Conservation (phyloP, 2,888 invertebrate species). For the Villa cingulata region DNA sequence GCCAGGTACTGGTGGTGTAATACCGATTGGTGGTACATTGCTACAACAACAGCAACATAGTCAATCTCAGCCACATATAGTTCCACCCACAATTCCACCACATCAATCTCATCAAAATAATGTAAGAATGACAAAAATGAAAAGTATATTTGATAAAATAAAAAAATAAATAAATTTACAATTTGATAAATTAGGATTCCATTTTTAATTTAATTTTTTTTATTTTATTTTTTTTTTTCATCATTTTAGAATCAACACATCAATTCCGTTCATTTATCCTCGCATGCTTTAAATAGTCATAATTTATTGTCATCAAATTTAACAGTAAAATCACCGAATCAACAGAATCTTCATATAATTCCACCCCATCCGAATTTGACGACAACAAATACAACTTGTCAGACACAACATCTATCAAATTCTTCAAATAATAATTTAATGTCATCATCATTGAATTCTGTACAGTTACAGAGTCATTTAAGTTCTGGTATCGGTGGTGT, state of each 20-base stretch:
- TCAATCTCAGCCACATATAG: slow-evolving; percentile 35
- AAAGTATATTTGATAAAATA: no score
- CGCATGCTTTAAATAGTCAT: slow-evolving; percentile 37
- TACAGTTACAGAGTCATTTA: slow-evolving; percentile 22
- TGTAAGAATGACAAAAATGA: slow-evolving; percentile 18
- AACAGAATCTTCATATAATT: slow-evolving; percentile 21
- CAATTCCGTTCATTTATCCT: slow-evolving; percentile 31
- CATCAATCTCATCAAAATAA: slow-evolving; percentile 32
- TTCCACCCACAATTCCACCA: slow-evolving; percentile 34
- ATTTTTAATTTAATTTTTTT: slow-evolving; percentile 1
- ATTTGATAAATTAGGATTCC: no score
- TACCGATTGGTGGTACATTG: slow-evolving; percentile 15
- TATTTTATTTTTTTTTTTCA: slow-evolving; percentile 7
- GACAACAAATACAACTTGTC: slow-evolving; percentile 17
- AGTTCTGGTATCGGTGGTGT: slow-evolving; percentile 17
- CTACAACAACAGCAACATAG: slow-evolving; percentile 32
- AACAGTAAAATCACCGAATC: slow-evolving; percentile 37
- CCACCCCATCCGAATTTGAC: slow-evolving; percentile 11
- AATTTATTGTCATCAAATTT: slow-evolving; percentile 34
- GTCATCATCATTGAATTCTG: slow-evolving; percentile 34
- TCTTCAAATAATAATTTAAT: slow-evolving; percentile 30
- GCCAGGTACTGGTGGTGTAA: slow-evolving; percentile 19
- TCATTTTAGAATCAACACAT: slow-evolving; percentile 27
- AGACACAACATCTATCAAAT: slow-evolving; percentile 22
- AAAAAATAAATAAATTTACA: background rate